Evolutionary conservation across 2,797 vertebrate species (phyloP), one percentile per base, ranked within the genome.

Genomic region (Sebastes minor): DNA sequence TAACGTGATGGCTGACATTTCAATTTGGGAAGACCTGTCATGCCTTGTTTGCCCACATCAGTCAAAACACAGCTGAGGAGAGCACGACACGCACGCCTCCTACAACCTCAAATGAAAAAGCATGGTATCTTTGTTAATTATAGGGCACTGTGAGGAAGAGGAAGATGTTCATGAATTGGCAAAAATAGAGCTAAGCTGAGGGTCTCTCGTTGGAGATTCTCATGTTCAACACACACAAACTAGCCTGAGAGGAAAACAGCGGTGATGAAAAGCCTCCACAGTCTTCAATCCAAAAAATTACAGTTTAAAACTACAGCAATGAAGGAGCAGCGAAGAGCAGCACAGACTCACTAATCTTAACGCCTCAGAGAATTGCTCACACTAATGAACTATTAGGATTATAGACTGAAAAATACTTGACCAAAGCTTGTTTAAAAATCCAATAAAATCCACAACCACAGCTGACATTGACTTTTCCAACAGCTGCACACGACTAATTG

Each of bases 1-100:
- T 88, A 92, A 91, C 77, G 20, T 86, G 86, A 93, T 83, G 86
- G 88, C 86, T 92, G 90, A 86, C 91, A 92, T 94, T 94, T 93
- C 88, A 83, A 81, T 93, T 92, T 89, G 74, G 56, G 68, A 73
- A 69, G 83, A 88, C 83, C 82, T 80, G 92, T 84, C 91, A 79
- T 69, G 49, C 75, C 87, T 80, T 65, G 77, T 87, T 90, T 87
- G 67, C 49, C 69, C 67, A 74, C 73, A 86, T 89, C 83, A 79
- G 82, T 82, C 81, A 66, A 74, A 78, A 80, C 53, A 74, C 78
- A 73, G 49, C 83, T 23, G 81, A 78, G 76, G 56, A 70, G 72
- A 69, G 71, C 62, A 56, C 35, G 10, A 20, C 53, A 20, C 1
- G 32, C 82, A 42, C 11, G 13, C 72, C 76, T 63, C 13, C 55